Conservation (phyloP, 2,113 vertebrate species). For the Pseudonaja textilis region DNA sequence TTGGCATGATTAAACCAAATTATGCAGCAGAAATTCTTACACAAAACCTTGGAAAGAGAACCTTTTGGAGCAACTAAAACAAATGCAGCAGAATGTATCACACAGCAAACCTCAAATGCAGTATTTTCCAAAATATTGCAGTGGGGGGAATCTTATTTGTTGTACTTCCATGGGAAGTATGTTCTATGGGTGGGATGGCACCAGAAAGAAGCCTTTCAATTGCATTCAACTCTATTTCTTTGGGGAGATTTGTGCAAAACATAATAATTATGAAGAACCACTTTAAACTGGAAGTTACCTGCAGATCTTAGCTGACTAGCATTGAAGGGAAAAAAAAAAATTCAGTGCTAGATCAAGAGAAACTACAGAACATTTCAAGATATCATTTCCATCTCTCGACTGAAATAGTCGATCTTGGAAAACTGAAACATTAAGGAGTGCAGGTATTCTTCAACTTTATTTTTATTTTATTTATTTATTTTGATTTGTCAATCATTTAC, state of each 20-base stretch:
- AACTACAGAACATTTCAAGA: neutral
- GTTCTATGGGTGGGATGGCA: neutral
- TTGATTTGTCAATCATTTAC: no score
- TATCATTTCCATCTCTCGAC: neutral
- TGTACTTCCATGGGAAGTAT: neutral
- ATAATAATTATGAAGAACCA: neutral
- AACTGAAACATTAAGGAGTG: neutral
- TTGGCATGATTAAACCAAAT: neutral
- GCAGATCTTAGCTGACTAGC: neutral
- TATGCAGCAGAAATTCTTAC: neutral
- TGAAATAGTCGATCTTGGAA: neutral
- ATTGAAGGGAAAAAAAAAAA: neutral
- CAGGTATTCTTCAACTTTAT: no score
- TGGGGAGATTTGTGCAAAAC: neutral
- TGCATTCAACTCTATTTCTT: neutral
- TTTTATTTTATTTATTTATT: no score
- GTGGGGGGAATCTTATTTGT: neutral
- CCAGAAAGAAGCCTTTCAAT: neutral
- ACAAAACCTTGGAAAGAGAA: neutral
- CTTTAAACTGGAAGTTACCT: neutral
- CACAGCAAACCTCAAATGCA: neutral
- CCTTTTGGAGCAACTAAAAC: neutral
- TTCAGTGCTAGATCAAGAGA: neutral
- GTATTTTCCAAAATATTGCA: neutral
- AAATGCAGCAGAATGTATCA: neutral